A percentile compares a stretch with the other conserved stretches of the same genome.
These are phyloP conservation scores for Hemiprocne comata DNA, from an alignment of 2,113 vertebrate species.

Conservation along the genomic window DNA sequence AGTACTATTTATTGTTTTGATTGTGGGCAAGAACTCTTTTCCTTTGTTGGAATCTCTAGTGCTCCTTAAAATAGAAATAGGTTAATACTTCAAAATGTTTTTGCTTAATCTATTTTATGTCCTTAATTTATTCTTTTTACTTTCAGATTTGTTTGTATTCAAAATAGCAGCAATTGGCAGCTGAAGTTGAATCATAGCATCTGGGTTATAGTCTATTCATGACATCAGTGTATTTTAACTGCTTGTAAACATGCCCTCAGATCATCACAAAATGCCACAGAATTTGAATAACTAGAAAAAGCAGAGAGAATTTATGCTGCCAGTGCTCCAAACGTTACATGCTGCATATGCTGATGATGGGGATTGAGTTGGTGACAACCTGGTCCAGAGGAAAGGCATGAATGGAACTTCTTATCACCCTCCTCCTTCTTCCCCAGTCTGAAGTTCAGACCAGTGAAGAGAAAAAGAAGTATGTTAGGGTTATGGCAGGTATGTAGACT, in stretches of 20 bases:
- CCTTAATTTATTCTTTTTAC: constrained; percentile 13
- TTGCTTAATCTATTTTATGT: not conserved
- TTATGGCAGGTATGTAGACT: not conserved
- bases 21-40: not conserved
- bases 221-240: constrained; percentile 22
- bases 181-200: constrained; percentile 19
- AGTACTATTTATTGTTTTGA: not conserved
- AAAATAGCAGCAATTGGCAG: constrained; percentile 31
- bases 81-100: not conserved
- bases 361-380: not conserved
- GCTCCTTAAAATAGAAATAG: not conserved
- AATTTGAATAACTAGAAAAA: constrained; percentile 35
- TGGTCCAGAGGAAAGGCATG: not conserved
- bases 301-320: constrained; percentile 5
- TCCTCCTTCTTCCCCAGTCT: not conserved
- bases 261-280: constrained; percentile 10
- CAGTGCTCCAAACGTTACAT: not conserved
- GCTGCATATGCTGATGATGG: accelerated
- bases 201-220: constrained; percentile 17
- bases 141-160: constrained; percentile 41
- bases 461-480: not conserved
- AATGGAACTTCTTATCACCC: not conserved
- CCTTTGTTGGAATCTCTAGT: not conserved
- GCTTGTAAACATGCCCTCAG: constrained; percentile 49
- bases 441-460: not conserved